A percentile compares a stretch with the other conserved stretches of the same genome.
Evolutionary conservation across 2,888 invertebrate genomes (phyloP).

Genomic region (Cheilosia impressa): DNA sequence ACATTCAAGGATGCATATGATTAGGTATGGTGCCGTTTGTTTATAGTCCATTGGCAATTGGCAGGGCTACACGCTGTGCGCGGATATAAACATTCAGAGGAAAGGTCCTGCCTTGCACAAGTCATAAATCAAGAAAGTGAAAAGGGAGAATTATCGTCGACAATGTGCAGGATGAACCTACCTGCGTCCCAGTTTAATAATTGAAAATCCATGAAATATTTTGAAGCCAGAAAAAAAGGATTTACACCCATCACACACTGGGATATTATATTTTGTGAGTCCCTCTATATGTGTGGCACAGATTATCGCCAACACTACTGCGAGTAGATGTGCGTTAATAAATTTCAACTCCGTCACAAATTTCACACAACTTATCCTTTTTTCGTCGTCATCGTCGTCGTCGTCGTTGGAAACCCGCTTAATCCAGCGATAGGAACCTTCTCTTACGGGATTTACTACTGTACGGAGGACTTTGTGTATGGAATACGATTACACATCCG

Average conservation of each 20-base stretch:
- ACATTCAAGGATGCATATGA: constrained; percentile 58
- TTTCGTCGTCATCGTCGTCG: constrained; percentile 4
- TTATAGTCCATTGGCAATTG: constrained; percentile 56
- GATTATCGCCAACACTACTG: constrained; percentile 54
- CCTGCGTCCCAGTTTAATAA: constrained; percentile 46
- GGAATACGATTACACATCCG: constrained; percentile 64
- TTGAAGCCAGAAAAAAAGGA: constrained; percentile 26
- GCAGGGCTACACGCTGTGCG: constrained; percentile 40
- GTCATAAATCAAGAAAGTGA: constrained; percentile 59
- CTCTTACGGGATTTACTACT: constrained; percentile 61
- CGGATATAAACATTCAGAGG: constrained; percentile 23
- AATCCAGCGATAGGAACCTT: constrained; percentile 70
- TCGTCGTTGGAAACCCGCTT: constrained; percentile 31
- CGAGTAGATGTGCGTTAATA: constrained; percentile 44
- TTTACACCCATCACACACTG: not conserved
- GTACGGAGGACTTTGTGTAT: constrained; percentile 13
- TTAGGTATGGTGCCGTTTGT: constrained; percentile 35
- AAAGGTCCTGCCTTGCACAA: constrained; percentile 7
- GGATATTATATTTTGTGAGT: constrained; percentile 16
- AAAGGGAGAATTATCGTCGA: constrained; percentile 35
- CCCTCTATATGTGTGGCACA: constrained; percentile 49
- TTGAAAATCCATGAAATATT: constrained; percentile 61
- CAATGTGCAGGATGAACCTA: constrained; percentile 4
- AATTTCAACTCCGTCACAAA: constrained; percentile 57
- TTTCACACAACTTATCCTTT: constrained; percentile 61